Conservation (phyloP, 1,140 invertebrate genomes). For the Mylabris phalerata region DNA sequence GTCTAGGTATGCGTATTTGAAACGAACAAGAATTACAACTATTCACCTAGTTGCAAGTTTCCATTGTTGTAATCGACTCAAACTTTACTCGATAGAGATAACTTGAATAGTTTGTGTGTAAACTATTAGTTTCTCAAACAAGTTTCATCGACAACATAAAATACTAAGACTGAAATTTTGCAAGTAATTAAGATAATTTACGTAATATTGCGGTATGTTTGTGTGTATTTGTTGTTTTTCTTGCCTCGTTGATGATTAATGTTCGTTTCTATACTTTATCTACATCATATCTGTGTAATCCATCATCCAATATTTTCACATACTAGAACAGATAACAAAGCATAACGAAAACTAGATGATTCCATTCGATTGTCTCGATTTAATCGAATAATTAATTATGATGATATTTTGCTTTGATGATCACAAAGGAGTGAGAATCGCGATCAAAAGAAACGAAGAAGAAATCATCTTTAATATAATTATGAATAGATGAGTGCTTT, state of each 20-base stretch:
- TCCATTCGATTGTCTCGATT: neutral
- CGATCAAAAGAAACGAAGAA: neutral
- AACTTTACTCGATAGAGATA: too few relatives aligned
- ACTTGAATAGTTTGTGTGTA: too few relatives aligned
- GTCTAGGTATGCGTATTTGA: too few relatives aligned
- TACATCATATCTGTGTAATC: constrained; percentile 6
- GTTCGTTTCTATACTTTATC: neutral
- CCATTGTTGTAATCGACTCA: too few relatives aligned
- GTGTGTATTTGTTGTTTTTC: constrained; percentile 1
- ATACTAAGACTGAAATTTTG: neutral
- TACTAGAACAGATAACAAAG: neutral
- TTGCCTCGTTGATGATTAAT: neutral
- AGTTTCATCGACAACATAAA: neutral
- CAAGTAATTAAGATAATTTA: neutral
- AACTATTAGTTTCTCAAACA: too few relatives aligned
- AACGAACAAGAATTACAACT: too few relatives aligned
- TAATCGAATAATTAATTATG: constrained; percentile 6
- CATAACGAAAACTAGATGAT: constrained; percentile 1
- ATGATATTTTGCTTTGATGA: too few relatives aligned
- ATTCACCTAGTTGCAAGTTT: too few relatives aligned
- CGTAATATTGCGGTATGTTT: neutral
- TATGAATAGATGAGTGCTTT: too few relatives aligned
- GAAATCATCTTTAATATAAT: neutral
- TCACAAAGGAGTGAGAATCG: neutral
- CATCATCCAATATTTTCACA: neutral